Percentiles rank a stretch among this genome's conserved stretches.
Evolutionary conservation across 2,797 vertebrate species (phyloP).

Genomic region (Podarcis lilfordi): DNA sequence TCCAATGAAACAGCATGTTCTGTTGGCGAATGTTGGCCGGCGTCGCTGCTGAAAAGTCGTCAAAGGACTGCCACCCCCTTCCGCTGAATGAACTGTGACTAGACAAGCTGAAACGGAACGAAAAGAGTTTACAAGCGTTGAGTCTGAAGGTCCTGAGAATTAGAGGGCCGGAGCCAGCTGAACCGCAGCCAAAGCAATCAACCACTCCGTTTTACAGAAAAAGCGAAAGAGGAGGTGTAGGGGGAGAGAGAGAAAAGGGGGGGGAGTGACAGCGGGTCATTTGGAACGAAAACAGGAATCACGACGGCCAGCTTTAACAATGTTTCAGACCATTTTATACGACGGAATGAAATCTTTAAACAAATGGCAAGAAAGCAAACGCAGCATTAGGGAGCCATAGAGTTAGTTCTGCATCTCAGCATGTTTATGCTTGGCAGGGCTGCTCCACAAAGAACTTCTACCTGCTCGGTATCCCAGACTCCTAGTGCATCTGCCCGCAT

Average conservation of each 20-base stretch:
- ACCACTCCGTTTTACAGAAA: conserved; percentile 67
- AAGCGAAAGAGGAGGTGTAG: neutral
- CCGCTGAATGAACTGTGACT: conserved; percentile 69
- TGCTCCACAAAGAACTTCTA: neutral
- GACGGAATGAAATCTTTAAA: conserved; percentile 49
- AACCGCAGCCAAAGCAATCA: conserved; percentile 71
- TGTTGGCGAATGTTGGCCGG: conserved; percentile 42
- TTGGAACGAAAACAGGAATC: conserved; percentile 18
- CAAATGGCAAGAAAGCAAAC: conserved; percentile 29
- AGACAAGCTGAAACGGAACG: conserved; percentile 72
- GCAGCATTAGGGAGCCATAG: conserved; percentile 17
- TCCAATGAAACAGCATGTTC: conserved; percentile 57
- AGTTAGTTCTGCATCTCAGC: neutral
- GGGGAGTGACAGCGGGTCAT: conserved; percentile 54
- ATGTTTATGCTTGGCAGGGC: neutral
- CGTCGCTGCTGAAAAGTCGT: conserved; percentile 65
- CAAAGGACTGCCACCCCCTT: conserved; percentile 61
- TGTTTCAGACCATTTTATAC: conserved; percentile 61
- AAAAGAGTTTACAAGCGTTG: conserved; percentile 70
- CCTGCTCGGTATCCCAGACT: neutral
- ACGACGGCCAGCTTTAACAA: conserved; percentile 59
- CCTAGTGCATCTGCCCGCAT: neutral
- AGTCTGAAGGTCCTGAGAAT: conserved; percentile 70
- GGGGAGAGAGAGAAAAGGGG: neutral
- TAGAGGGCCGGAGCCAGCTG: conserved; percentile 69